Percentiles rank a stretch among this genome's conserved stretches.
phyloP scores from a whole-genome alignment of 2,113 vertebrate genomes.

The Oxyura jamaicensis region DNA sequence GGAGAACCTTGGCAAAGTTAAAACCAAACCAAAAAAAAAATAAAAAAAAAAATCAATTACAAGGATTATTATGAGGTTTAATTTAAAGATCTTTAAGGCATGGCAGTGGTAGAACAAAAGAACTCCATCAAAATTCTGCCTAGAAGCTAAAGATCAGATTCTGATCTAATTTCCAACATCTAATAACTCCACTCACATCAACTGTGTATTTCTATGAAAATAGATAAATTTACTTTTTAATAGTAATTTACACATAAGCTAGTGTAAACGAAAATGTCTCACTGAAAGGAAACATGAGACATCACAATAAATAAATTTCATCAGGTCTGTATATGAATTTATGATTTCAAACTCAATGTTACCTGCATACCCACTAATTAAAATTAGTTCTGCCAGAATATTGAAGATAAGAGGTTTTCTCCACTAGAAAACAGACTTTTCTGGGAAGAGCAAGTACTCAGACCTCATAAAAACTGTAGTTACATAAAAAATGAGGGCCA shows the following conservation, averaged over 20 bases:
- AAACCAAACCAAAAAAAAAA: not conserved
- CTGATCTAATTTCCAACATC: not conserved
- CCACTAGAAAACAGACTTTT: not conserved
- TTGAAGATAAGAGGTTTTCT: not conserved
- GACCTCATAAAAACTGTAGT: not conserved
- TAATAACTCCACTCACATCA: not conserved
- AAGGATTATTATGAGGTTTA: not conserved
- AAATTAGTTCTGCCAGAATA: not conserved
- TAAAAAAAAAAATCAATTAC: not conserved
- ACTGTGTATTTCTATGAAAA: not conserved
- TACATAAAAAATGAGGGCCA: not conserved
- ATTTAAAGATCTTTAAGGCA: not conserved
- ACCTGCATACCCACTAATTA: not conserved
- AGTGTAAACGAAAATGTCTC: not conserved
- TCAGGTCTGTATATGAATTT: accelerated
- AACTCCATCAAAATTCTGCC: not conserved
- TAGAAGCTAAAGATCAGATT: not conserved
- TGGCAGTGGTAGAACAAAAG: not conserved
- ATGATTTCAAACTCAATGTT: not conserved
- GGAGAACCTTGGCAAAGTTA: not conserved
- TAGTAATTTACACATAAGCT: not conserved
- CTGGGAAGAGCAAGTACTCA: not conserved
- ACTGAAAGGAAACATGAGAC: not conserved
- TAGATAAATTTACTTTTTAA: not conserved
- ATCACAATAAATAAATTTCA: not conserved